Conservation (phyloP, 2,797 vertebrate species). For the Rhabdophis nuchalis region DNA sequence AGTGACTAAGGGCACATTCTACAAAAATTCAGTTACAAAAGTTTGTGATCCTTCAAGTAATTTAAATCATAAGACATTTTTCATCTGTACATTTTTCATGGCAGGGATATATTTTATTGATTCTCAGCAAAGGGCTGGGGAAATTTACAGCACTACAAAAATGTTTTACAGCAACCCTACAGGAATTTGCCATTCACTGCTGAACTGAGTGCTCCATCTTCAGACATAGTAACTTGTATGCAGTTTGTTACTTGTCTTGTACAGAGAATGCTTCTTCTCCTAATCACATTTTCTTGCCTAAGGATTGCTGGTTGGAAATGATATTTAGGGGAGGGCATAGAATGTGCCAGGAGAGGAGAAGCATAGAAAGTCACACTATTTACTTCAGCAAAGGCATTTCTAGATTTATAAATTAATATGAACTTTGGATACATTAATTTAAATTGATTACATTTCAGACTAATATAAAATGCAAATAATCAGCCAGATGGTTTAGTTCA, state of each 20-base stretch:
- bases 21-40: background rate
- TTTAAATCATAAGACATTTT: background rate
- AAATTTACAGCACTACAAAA: constrained; percentile 4
- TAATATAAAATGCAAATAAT: background rate
- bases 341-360: background rate
- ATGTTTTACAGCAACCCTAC: constrained; percentile 15
- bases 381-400: background rate
- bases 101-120: background rate
- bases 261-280: background rate
- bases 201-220: background rate
- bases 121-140: background rate
- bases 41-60: background rate
- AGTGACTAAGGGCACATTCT: background rate
- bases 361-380: background rate
- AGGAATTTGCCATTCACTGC: background rate
- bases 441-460: background rate
- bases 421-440: background rate
- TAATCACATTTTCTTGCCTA: background rate
- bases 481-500: background rate
- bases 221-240: background rate
- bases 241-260: background rate
- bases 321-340: background rate
- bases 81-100: background rate
- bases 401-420: background rate
- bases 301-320: background rate